Evolutionary conservation across 2,113 vertebrate genomes (phyloP), one percentile per base, ranked within the genome.

Genomic region (Alectura lathami): DNA sequence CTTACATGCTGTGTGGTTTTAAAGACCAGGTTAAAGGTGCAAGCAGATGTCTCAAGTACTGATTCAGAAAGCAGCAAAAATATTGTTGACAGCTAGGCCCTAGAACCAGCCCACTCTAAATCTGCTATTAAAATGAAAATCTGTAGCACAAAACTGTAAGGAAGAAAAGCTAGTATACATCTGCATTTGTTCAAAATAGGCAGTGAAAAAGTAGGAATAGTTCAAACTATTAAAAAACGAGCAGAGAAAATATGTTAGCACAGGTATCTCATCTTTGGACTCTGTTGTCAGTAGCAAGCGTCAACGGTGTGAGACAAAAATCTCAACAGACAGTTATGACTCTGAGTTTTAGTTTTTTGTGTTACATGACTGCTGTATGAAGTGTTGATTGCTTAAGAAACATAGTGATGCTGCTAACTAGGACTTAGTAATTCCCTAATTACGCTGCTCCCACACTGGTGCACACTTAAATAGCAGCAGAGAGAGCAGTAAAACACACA

Each of bases 31-130:
- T 9, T 83, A 66, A 38, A 12, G 38, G 66, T 79, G 56, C 62
- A 93, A 75, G 53, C 72, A 88, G 77, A 64, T 82, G 50, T 45
- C 70, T 88, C 74, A 60, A 62, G 67, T 29, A 63, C 45, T 56
- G 82, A 93, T 63, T 89, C 69, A 95, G 53, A 87, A 82, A 83
- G 6, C 45, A 64, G 12, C 17, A 83, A 93, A 94, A 92, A 48
- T 38, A 38, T 43, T 86, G 40, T 43, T 94, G 56, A 62, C 48
- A 91, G 34, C 45, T 17, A 75, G 51, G 67, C 42, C 30, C 45
- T 63, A 81, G 70, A 83, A 89, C 38, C 45, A 78, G 45, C 34
- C 85, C 56, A 64, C 72, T 89, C 60, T 72, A 74, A 85, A 90
- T 57, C 63, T 83, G 30, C 45, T 79, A 48, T 69, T 93, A 69